phyloP scores from a whole-genome alignment of 2,113 vertebrate genomes.

The Pterocles gutturalis region DNA sequence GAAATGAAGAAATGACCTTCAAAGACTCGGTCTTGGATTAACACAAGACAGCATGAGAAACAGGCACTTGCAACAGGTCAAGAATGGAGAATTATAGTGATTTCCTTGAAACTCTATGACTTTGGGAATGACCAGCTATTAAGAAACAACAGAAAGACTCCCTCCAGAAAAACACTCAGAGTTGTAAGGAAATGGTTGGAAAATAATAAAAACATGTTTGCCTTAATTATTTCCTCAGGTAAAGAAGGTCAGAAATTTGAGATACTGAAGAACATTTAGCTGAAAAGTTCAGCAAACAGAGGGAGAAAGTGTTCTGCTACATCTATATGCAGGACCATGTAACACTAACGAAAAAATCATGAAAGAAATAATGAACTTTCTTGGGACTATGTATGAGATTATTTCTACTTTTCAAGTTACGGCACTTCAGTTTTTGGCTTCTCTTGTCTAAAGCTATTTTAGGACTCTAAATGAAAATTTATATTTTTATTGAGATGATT shows the following conservation, averaged over 20 bases:
- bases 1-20: not conserved
- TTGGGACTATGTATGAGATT: not conserved
- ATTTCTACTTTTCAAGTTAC: not conserved
- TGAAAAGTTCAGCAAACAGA: not conserved
- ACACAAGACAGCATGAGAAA: not conserved
- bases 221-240: not conserved
- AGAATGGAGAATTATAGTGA: rapidly evolving
- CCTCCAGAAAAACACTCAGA: not conserved
- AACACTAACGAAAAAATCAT: not conserved
- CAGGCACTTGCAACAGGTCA: not conserved
- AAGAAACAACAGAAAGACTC: not conserved
- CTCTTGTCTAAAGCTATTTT: slow-evolving; percentile 34
- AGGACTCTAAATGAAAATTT: not conserved
- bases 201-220: not conserved
- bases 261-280: not conserved
- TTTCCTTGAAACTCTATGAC: not conserved
- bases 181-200: not conserved
- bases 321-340: not conserved
- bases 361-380: not conserved
- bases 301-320: not conserved
- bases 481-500: slow-evolving; percentile 9
- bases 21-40: not conserved
- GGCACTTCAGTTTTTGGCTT: slow-evolving; percentile 11
- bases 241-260: not conserved
- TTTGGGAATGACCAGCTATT: not conserved